Conservation (phyloP, 1,140 invertebrate genomes). For the Diabrotica undecimpunctata region DNA sequence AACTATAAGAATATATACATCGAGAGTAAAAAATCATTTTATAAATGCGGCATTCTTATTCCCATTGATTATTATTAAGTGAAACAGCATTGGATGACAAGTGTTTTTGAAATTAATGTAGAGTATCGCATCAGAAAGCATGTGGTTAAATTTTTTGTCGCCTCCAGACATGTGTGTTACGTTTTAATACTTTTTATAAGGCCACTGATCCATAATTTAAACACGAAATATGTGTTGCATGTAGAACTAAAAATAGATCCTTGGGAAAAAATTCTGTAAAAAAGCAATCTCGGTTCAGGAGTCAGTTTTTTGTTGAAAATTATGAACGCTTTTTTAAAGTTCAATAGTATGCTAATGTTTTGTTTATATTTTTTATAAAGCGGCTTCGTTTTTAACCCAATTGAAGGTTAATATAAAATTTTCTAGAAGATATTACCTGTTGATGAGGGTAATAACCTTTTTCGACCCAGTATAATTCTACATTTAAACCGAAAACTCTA, state of each 20-base stretch:
- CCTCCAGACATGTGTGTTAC: conserved; percentile 34
- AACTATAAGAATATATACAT: too few species aligned
- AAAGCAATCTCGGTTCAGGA: conserved; percentile 24
- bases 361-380: conserved; percentile 19
- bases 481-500: too few species aligned
- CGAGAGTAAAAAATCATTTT: background rate
- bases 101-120: conserved; percentile 39
- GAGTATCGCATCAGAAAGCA: conserved; percentile 27
- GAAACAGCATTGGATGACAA: conserved; percentile 26
- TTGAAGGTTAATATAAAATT: background rate
- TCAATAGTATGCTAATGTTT: conserved; percentile 6
- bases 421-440: background rate
- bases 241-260: conserved; percentile 27
- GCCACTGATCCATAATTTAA: conserved; percentile 37
- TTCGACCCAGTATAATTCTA: background rate
- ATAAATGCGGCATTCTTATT: conserved; percentile 2
- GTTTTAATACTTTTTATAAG: conserved; percentile 36
- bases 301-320: conserved; percentile 1
- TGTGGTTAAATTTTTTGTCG: conserved; percentile 39
- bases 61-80: conserved; percentile 17
- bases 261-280: conserved; percentile 25
- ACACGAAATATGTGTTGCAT: conserved; percentile 24
- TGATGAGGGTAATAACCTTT: background rate
- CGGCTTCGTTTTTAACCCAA: background rate
- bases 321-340: conserved; percentile 4